Evolutionary conservation across 2,888 invertebrate species (phyloP).

Genomic region (Gastrophysa polygoni): DNA sequence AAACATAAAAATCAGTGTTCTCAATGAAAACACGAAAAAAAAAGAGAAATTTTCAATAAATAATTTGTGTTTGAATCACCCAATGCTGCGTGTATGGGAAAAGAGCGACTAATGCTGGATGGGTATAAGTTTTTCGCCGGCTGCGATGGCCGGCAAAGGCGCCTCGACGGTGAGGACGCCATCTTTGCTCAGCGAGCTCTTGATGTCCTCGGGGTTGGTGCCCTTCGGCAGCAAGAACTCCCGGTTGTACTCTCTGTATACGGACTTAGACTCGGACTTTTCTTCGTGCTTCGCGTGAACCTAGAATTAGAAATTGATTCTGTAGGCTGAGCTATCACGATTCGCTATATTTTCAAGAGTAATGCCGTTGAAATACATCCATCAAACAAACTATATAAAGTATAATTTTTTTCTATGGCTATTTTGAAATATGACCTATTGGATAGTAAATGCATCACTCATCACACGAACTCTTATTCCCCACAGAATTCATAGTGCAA

Average conservation of each 20-base stretch:
- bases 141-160: constrained; percentile 86
- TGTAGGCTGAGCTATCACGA: too few species aligned
- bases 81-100: not conserved
- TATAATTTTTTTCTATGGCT: too few species aligned
- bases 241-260: constrained; percentile 97
- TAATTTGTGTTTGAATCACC: not conserved
- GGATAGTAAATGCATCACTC: too few species aligned
- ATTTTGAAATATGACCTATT: too few species aligned
- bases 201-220: constrained; percentile 94
- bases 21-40: too few species aligned
- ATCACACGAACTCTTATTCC: too few species aligned
- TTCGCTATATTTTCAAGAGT: too few species aligned
- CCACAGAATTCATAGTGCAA: too few species aligned
- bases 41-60: not conserved
- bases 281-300: constrained; percentile 99
- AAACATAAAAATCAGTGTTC: too few species aligned
- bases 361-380: too few species aligned
- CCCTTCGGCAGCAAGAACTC: constrained; percentile 97
- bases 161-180: constrained; percentile 97
- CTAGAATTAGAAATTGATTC: constrained; percentile 59
- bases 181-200: constrained; percentile 94
- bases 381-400: too few species aligned
- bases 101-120: constrained; percentile 76
- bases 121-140: constrained; percentile 83
- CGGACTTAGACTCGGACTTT: constrained; percentile 94